A percentile compares a stretch with the other conserved stretches of the same genome.
Conservation (phyloP, 2,797 vertebrate species). For the Potorous gilbertii region DNA sequence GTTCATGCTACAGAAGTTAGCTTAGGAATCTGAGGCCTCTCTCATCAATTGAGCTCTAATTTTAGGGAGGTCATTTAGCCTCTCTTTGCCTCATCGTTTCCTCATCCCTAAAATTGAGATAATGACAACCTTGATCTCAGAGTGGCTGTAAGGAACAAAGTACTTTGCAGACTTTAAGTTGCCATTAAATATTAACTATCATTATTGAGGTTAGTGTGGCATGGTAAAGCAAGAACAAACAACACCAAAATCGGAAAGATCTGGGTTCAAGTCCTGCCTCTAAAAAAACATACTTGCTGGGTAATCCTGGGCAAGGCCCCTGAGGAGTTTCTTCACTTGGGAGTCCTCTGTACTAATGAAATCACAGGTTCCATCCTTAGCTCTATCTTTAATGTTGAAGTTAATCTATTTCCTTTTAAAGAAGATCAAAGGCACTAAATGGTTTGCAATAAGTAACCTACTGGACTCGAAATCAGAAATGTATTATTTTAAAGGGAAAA, state of each 20-base stretch:
- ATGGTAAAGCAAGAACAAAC: neutral
- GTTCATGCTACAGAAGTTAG: neutral
- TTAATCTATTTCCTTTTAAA: neutral
- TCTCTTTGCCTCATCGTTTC: neutral
- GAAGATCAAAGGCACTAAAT: neutral
- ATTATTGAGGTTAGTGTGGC: neutral
- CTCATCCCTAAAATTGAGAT: neutral
- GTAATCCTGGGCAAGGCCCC: neutral
- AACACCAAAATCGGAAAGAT: neutral
- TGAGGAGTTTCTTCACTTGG: neutral
- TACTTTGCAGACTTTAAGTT: neutral
- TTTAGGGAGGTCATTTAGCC: neutral
- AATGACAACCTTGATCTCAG: neutral
- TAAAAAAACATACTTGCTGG: neutral
- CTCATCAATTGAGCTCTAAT: neutral
- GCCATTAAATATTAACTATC: neutral
- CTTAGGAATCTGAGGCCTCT: neutral
- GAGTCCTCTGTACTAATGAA: neutral
- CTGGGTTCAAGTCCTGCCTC: neutral
- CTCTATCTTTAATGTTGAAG: neutral
- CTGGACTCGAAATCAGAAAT: neutral
- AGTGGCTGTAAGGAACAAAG: neutral
- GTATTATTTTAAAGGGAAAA: neutral
- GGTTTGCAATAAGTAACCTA: neutral
- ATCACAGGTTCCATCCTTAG: neutral